These are phyloP conservation scores for Drosophila malerkotliana DNA, from an alignment of 1,140 invertebrate genomes.

Conservation along the genomic window DNA sequence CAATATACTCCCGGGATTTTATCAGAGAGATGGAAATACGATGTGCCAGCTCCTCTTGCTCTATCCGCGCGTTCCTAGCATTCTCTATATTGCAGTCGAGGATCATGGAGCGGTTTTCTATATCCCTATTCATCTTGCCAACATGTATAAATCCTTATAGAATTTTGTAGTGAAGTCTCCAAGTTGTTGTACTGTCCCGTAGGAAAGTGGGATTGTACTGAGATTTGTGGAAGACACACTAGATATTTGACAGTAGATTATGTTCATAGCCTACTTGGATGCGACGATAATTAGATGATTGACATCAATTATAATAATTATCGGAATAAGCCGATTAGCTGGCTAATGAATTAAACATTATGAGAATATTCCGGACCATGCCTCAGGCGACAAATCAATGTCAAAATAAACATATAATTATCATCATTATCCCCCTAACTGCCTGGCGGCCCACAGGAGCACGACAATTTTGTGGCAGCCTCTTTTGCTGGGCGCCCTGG, in stretches of 20 bases:
- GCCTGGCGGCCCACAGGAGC: not conserved
- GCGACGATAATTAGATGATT: conserved; percentile 41
- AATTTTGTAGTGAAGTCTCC: not conserved
- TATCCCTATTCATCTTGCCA: conserved; percentile 28
- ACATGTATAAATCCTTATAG: conserved; percentile 4
- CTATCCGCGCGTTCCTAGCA: conserved; percentile 36
- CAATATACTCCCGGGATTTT: conserved; percentile 20
- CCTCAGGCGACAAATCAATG: conserved; percentile 49
- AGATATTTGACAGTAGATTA: not conserved
- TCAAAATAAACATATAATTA: conserved; percentile 54
- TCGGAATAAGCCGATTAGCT: conserved; percentile 63
- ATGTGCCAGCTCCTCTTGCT: conserved; percentile 26
- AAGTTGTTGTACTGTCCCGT: not conserved
- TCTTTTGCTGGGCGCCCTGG: conserved; percentile 1
- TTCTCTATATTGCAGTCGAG: conserved; percentile 56
- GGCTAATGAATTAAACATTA: conserved; percentile 43
- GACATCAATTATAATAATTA: conserved; percentile 59
- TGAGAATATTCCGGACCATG: not conserved
- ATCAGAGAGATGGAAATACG: conserved; percentile 37
- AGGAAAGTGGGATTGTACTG: not conserved
- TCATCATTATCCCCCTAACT: conserved; percentile 35
- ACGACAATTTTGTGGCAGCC: conserved; percentile 31
- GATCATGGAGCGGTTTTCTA: conserved; percentile 19
- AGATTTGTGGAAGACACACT: not conserved
- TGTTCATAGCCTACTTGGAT: conserved; percentile 20